Base-by-base conservation (phyloP, 2,797 vertebrate genomes). In the Argya squamiceps region DNA sequence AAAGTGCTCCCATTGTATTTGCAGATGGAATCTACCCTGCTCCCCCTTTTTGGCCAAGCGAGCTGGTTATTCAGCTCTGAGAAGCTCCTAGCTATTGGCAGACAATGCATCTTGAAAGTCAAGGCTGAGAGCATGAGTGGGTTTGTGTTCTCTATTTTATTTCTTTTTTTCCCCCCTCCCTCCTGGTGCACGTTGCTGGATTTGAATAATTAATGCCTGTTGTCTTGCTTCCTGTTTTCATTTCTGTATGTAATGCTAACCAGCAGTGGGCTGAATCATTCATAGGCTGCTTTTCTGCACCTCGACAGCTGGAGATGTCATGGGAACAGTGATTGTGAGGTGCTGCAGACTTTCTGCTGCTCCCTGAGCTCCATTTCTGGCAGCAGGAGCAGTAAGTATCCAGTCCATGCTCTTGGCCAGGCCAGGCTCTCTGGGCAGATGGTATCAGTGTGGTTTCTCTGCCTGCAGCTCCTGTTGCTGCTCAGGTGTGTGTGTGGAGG, bases 181-280 rank as follows among this genome's bases (percentile, higher is more conserved):
- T 69, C 39, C 34, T 12, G 68, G 75, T 95, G 79, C 8, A 2
- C 11, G 56, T 89, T 89, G 89, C 91, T 88, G 89, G 69, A 76
- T 86, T 89, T 97, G 96, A 96, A 97, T 97, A 96, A 96, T 97
- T 97, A 71, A 97, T 97, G 76, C 73, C n/a, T 80, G 88, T 97
- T 94, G 91, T 89, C 84, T 91, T 82, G 90, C 92, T 96, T 95
- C 97, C 96, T 95, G 95, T 96, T 96, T 96, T 96, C 95, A 82
- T 91, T 96, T 92, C 94, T 91, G 86, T 63, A 44, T 73, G 96
- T 95, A 96, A 97, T 6, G 82, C 89, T 93, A 94, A 87, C 96
- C 93, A 84, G 79, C 70, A 74, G 75, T n/a, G 96, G 68, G 80
- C 85, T 97, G 96, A 97, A 97, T 97, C 97, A 96, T 97, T 97